Evolutionary conservation across 2,797 vertebrate species (phyloP), one percentile per base, ranked within the genome.

Genomic region (Onychomys arenicola): DNA sequence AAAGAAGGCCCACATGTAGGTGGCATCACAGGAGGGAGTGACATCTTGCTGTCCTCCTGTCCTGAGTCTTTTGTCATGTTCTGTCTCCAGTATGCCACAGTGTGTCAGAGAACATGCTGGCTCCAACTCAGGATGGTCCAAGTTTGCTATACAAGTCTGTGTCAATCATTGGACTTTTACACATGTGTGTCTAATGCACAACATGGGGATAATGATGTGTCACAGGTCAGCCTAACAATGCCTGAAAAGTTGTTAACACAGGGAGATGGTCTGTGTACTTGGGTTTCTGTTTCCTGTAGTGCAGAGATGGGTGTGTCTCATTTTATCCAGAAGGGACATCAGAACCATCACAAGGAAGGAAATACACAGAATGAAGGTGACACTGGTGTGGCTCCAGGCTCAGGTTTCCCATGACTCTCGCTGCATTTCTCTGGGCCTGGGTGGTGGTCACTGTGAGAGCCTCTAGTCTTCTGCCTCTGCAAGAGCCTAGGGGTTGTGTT

Each of bases 31-130:
- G 89, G 14, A n/a, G 27, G 73, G 65, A 63, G 40, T 2, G n/a
- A 10, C 4, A 2, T 0, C 27, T n/a, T 16, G 55, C 12, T 37
- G 3, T 17, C 81, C 5, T 27, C 37, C 89, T 32, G 5, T 10
- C 80, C 32, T 0, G 2, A n/a, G 84, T 27, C 73, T 9, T 85
- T 43, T 21, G 91, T 16, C 52, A 65, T 0, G 0, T 46, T 27
- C 8, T 2, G 1, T 10, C 55, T 14, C 37, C 37, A 16, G 0
- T 40, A 5, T 3, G 2, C 0, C 40, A 6, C 9, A 0, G 61
- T 9, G 1, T 3, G 10, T n/a, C 34, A 32, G 21, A 55, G 13
- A 34, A 40, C 17, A 29, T 0, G 0, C 19, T 4, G 81, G n/a
- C 9, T 43, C 52, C 19, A 27, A 13, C 13, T 16, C 0, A 6